Percentiles rank a stretch among this genome's conserved stretches.
These are phyloP conservation scores for Drosophila navojoa DNA, from an alignment of 1,140 invertebrate genomes.

Conservation along the genomic window DNA sequence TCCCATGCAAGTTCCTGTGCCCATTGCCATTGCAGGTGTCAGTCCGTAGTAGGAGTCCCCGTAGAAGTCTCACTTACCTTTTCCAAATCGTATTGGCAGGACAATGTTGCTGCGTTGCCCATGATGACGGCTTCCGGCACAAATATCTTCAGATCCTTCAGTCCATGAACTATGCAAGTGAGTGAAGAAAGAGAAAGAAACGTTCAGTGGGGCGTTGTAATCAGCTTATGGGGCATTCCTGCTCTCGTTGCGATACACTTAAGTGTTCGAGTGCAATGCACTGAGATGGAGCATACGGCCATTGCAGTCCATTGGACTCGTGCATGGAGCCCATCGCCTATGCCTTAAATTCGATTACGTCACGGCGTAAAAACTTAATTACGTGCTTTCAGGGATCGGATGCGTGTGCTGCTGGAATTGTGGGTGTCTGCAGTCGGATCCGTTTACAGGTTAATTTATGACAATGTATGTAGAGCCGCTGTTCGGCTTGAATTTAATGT, in stretches of 20 bases:
- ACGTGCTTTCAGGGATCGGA: constrained; percentile 42
- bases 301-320: constrained; percentile 1
- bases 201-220: constrained; percentile 39
- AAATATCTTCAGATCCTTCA: constrained; percentile 89
- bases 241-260: constrained; percentile 3
- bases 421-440: constrained; percentile 34
- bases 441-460: constrained; percentile 77
- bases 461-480: constrained; percentile 34
- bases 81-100: constrained; percentile 92
- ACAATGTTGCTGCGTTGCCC: constrained; percentile 89
- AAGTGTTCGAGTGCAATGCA: constrained; percentile 31
- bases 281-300: constrained; percentile 13
- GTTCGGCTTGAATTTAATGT: constrained; percentile 58
- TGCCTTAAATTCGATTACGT: constrained; percentile 67
- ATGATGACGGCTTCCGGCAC: constrained; percentile 90
- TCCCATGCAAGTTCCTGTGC: background rate
- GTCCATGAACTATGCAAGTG: constrained; percentile 78
- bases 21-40: constrained; percentile 5
- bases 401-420: constrained; percentile 17
- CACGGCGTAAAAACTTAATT: constrained; percentile 68
- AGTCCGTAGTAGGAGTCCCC: background rate
- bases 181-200: constrained; percentile 25
- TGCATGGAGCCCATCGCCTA: constrained; percentile 10
- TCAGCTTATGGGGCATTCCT: constrained; percentile 39
- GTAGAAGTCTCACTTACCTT: constrained; percentile 83